phyloP scores from a whole-genome alignment of 1,140 invertebrate species.

The Helicoverpa armigera region DNA sequence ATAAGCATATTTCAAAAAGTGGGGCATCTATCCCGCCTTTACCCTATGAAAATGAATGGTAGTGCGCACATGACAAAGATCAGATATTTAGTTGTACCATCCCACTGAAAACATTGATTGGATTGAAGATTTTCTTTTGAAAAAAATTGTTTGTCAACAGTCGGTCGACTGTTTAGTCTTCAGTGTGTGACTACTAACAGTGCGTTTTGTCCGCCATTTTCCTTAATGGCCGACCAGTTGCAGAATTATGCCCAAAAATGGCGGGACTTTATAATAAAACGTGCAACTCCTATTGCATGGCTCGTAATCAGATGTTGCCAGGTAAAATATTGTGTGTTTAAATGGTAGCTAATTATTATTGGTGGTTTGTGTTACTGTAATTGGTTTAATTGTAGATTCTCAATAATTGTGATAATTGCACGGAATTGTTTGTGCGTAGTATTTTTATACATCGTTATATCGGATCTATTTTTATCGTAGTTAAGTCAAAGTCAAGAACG shows the following conservation, averaged over 20 bases:
- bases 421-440: too few species aligned
- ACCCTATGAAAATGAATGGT: too few species aligned
- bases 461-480: too few species aligned
- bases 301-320: conserved; percentile 11
- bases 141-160: too few species aligned
- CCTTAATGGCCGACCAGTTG: conserved; percentile 47
- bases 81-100: too few species aligned
- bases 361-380: neutral
- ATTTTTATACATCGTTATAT: too few species aligned
- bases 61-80: too few species aligned
- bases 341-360: conserved; percentile 15
- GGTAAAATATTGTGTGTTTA: conserved; percentile 15
- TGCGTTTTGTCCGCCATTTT: conserved; percentile 41
- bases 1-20: too few species aligned
- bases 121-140: too few species aligned
- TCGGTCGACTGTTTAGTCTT: neutral
- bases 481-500: too few species aligned
- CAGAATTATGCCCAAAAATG: conserved; percentile 37
- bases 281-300: neutral
- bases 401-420: neutral
- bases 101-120: too few species aligned
- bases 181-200: neutral
- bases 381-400: conserved; percentile 9
- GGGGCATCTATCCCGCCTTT: too few species aligned
- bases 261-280: conserved; percentile 2